Percentiles rank a stretch among this genome's conserved stretches.
Conservation (phyloP, 2,113 vertebrate species). For the Thunnus thynnus region DNA sequence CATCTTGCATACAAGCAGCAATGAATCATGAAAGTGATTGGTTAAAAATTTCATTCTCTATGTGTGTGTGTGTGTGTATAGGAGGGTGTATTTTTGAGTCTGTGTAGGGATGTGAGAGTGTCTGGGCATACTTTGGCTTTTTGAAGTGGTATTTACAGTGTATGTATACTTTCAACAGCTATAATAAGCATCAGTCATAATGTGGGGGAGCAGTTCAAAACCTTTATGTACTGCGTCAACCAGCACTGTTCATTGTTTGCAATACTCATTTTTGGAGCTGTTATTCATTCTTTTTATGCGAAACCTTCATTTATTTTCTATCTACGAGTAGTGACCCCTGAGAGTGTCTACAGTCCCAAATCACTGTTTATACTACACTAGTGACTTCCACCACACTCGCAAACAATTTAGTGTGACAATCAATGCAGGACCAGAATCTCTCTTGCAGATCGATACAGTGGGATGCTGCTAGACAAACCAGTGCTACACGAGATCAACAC, state of each 20-base stretch:
- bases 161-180: constrained; percentile 6
- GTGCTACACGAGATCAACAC: constrained; percentile 72
- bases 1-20: constrained; percentile 46
- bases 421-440: constrained; percentile 69
- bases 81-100: constrained; percentile 16
- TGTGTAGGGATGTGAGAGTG: constrained; percentile 12
- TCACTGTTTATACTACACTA: constrained; percentile 43
- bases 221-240: background rate
- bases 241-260: background rate
- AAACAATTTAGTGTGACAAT: constrained; percentile 74
- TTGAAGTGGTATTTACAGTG: constrained; percentile 23
- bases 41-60: constrained; percentile 32
- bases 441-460: constrained; percentile 69
- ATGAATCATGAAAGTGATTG: constrained; percentile 70
- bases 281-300: background rate
- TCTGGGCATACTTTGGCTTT: constrained; percentile 2
- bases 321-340: background rate
- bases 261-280: background rate
- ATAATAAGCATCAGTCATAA: constrained; percentile 30
- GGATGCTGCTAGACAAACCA: constrained; percentile 69
- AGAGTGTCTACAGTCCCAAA: constrained; percentile 42
- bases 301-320: constrained; percentile 20
- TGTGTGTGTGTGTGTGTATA: constrained; percentile 3
- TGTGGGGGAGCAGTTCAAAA: constrained; percentile 20
- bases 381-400: constrained; percentile 64